phyloP scores from a whole-genome alignment of 2,888 invertebrate species.

The Drosophila lutescens region DNA sequence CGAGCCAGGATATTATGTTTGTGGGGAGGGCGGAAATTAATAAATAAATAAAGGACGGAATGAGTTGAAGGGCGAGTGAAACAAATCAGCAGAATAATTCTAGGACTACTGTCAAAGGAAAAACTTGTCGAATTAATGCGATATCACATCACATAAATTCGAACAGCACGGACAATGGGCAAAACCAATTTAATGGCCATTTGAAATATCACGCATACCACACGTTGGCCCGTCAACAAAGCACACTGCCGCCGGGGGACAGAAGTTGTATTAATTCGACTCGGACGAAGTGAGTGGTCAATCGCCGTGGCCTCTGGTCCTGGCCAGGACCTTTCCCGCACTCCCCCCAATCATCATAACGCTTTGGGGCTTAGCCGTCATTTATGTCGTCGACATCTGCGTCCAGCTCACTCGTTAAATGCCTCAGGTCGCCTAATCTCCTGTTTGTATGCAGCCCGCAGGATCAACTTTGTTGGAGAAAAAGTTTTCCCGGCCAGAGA shows the following conservation, averaged over 20 bases:
- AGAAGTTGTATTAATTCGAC: conserved; percentile 23
- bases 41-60: conserved; percentile 19
- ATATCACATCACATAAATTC: conserved; percentile 27
- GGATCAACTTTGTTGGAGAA: conserved; percentile 23
- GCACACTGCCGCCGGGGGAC: neutral
- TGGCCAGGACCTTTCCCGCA: neutral
- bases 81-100: conserved; percentile 27
- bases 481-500: conserved; percentile 10
- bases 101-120: conserved; percentile 14
- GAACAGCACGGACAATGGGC: conserved; percentile 12
- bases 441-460: conserved; percentile 69
- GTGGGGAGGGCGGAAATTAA: conserved; percentile 12
- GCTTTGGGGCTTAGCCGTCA: conserved; percentile 37
- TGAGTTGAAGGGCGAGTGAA: conserved; percentile 23
- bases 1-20: neutral
- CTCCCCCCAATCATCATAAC: conserved; percentile 21
- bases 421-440: conserved; percentile 60
- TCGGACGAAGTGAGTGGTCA: conserved; percentile 28
- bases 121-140: conserved; percentile 29
- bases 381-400: conserved; percentile 43
- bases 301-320: conserved; percentile 30
- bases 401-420: conserved; percentile 36
- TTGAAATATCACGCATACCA: conserved; percentile 66
- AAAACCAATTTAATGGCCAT: conserved; percentile 51
- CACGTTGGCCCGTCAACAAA: conserved; percentile 54